A percentile compares a stretch with the other conserved stretches of the same genome.
These are phyloP conservation scores for Aleiodes alternator DNA, from an alignment of 2,888 invertebrate species.

Conservation along the genomic window DNA sequence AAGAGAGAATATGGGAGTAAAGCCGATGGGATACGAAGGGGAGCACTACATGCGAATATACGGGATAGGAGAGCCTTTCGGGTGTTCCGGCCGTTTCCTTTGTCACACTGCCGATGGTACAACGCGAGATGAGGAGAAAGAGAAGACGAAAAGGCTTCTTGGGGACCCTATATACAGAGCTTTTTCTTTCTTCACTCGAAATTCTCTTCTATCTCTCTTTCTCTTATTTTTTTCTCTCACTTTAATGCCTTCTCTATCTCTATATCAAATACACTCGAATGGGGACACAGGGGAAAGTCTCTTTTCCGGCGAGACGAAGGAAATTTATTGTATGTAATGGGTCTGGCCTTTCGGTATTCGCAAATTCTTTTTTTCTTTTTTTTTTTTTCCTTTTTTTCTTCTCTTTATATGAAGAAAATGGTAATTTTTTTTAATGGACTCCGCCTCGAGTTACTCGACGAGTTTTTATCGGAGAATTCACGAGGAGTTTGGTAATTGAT, in stretches of 20 bases:
- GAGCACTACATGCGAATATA: slow-evolving; percentile 28
- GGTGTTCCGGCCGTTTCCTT: slow-evolving; percentile 41
- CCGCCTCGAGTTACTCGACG: not conserved
- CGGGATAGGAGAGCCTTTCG: slow-evolving; percentile 11
- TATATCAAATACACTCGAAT: slow-evolving; percentile 55
- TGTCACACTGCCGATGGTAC: slow-evolving; percentile 43
- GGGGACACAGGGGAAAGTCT: slow-evolving; percentile 39
- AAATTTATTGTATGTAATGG: slow-evolving; percentile 60
- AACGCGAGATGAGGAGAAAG: slow-evolving; percentile 40
- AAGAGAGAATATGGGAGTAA: slow-evolving; percentile 24
- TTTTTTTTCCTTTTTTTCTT: slow-evolving; percentile 1
- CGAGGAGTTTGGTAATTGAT: no score
- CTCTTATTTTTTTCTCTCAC: not conserved
- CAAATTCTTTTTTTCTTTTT: not conserved
- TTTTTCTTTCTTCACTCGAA: slow-evolving; percentile 37
- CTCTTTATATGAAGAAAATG: slow-evolving; percentile 30
- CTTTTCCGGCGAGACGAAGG: slow-evolving; percentile 53
- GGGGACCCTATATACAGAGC: slow-evolving; percentile 39
- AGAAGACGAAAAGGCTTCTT: slow-evolving; percentile 42
- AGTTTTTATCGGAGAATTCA: no score
- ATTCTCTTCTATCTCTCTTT: not conserved
- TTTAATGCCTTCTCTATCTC: slow-evolving; percentile 50
- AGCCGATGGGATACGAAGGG: slow-evolving; percentile 14
- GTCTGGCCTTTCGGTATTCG: slow-evolving; percentile 53
- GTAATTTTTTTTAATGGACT: slow-evolving; percentile 3